Conservation (phyloP, 2,797 vertebrate species). For the Urophycis tenuis region DNA sequence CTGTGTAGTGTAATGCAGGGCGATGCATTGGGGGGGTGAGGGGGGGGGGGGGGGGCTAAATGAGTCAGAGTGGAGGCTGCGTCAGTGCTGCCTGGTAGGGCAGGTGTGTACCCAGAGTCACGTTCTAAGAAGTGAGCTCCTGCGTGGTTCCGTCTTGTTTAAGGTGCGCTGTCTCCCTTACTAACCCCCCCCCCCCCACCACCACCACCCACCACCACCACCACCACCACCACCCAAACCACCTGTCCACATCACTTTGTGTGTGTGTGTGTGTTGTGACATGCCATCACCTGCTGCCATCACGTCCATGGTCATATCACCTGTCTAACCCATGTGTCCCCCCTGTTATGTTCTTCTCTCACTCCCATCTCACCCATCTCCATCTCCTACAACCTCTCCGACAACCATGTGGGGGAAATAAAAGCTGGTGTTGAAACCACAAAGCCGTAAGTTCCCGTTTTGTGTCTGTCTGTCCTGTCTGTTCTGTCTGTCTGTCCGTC, state of each 20-base stretch:
- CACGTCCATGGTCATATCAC: constrained; percentile 15
- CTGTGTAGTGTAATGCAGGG: not conserved
- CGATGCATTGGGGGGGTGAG: not conserved
- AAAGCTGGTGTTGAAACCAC: constrained; percentile 37
- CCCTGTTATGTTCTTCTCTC: constrained; percentile 23
- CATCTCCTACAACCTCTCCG: not conserved
- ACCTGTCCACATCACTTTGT: not conserved
- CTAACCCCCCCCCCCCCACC: not conserved
- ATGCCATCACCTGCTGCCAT: not conserved
- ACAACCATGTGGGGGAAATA: constrained; percentile 18
- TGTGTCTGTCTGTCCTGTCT: constrained; percentile 18
- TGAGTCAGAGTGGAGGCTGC: not conserved
- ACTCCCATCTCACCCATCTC: constrained; percentile 32
- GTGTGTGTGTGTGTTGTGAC: constrained; percentile 1
- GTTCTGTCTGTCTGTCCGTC: constrained; percentile 20
- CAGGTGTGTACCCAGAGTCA: not conserved
- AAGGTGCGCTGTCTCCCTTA: not conserved
- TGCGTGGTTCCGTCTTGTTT: not conserved
- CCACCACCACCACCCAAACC: not conserved
- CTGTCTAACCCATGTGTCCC: constrained; percentile 29
- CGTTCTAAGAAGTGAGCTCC: not conserved
- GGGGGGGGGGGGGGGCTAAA: too few relatives aligned
- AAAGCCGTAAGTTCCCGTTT: constrained; percentile 19
- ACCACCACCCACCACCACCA: too few relatives aligned
- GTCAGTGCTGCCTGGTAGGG: too few relatives aligned